These are phyloP conservation scores for Lasiurus cinereus DNA, from an alignment of 2,113 vertebrate genomes.

Conservation along the genomic window DNA sequence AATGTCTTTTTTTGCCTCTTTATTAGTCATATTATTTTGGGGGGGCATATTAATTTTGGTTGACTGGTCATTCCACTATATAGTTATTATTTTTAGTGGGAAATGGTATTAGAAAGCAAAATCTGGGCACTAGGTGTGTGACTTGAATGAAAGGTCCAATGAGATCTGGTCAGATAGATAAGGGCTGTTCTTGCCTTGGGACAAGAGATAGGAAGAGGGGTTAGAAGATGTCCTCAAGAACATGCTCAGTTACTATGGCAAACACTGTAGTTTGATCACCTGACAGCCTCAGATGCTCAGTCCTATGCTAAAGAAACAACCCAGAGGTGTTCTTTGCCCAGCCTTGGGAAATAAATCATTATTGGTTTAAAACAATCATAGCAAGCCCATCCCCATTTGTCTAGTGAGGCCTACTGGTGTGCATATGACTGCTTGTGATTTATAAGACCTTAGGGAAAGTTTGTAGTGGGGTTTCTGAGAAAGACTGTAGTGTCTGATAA, in stretches of 20 bases:
- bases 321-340: not conserved
- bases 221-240: not conserved
- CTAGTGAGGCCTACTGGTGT: not conserved
- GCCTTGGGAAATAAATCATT: not conserved
- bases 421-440: not conserved
- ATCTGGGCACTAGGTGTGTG: not conserved
- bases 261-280: not conserved
- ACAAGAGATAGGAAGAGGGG: not conserved
- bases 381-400: not conserved
- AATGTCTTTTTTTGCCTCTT: not conserved
- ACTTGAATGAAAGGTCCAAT: not conserved
- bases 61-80: not conserved
- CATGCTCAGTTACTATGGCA: not conserved
- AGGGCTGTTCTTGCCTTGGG: not conserved
- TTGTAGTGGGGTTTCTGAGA: not conserved
- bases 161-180: not conserved
- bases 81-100: not conserved
- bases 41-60: not conserved
- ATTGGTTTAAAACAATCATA: not conserved
- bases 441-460: not conserved
- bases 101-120: not conserved
- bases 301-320: not conserved
- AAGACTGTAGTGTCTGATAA: not conserved
- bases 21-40: constrained; percentile 4
- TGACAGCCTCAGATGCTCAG: not conserved